Conservation (phyloP, 1,140 invertebrate genomes). For the Bombus waltoni region DNA sequence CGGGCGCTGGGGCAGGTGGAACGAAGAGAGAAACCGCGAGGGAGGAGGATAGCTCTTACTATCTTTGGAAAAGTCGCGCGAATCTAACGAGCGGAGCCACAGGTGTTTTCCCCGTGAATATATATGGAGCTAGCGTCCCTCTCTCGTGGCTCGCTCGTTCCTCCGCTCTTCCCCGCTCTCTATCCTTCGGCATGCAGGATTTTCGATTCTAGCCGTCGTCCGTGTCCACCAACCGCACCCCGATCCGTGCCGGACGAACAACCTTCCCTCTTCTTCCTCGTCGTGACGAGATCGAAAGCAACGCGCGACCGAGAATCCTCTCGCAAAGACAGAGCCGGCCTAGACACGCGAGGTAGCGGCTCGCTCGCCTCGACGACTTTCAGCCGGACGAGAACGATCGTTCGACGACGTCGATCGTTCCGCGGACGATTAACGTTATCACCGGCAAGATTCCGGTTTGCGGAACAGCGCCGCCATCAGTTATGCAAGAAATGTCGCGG, state of each 20-base stretch:
- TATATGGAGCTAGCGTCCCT: constrained; percentile 47
- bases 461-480: neutral
- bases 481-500: constrained; percentile 10
- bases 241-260: neutral
- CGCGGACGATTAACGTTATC: neutral
- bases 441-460: neutral
- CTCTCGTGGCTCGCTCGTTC: constrained; percentile 11
- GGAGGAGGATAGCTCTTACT: constrained; percentile 49
- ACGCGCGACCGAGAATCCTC: neutral
- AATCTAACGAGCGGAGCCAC: constrained; percentile 70
- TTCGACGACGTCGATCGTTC: neutral
- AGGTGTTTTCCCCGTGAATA: constrained; percentile 70
- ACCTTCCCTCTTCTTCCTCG: too few species aligned
- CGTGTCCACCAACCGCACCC: neutral
- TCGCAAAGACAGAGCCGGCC: neutral
- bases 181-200: constrained; percentile 15
- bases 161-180: constrained; percentile 35
- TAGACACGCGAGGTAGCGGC: too few species aligned
- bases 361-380: too few species aligned
- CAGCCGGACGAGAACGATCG: too few species aligned
- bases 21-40: constrained; percentile 6
- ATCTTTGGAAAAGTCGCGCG: constrained; percentile 71
- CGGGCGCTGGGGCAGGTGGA: constrained; percentile 11
- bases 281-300: neutral
- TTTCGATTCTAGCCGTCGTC: constrained; percentile 27